These are phyloP conservation scores for Psilanteris sp. DNA, from an alignment of 1,140 invertebrate species.

Conservation along the genomic window DNA sequence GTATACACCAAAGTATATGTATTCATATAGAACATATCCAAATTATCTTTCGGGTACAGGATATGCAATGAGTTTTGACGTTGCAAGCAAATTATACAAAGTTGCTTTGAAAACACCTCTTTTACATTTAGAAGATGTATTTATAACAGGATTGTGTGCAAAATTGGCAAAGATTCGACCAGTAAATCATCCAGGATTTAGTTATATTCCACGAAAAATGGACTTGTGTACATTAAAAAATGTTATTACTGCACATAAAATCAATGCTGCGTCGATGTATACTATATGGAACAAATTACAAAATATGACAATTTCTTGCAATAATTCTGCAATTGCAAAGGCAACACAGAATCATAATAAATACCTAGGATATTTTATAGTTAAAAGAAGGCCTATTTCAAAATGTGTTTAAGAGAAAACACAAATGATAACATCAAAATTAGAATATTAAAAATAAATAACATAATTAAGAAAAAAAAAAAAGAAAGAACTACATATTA, in stretches of 20 bases:
- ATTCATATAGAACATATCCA: slow-evolving; percentile 86
- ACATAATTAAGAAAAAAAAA: too few relatives aligned
- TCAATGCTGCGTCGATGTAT: slow-evolving; percentile 72
- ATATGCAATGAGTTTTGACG: slow-evolving; percentile 88
- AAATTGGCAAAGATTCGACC: slow-evolving; percentile 79
- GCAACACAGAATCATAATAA: slow-evolving; percentile 14
- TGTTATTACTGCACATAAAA: slow-evolving; percentile 74
- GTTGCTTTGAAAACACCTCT: slow-evolving; percentile 84
- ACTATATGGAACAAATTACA: slow-evolving; percentile 73
- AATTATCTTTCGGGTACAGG: slow-evolving; percentile 91
- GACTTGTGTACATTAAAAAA: slow-evolving; percentile 76
- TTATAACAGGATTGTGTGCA: slow-evolving; percentile 87
- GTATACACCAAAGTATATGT: slow-evolving; percentile 91
- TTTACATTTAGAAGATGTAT: slow-evolving; percentile 92
- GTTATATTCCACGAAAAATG: slow-evolving; percentile 80
- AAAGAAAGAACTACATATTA: too few relatives aligned
- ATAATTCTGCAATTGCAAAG: not conserved
- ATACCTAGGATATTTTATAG: slow-evolving; percentile 20
- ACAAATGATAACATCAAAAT: not conserved
- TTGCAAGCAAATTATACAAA: slow-evolving; percentile 84
- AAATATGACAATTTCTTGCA: slow-evolving; percentile 65
- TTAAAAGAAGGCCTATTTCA: slow-evolving; percentile 23
- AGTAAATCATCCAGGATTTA: slow-evolving; percentile 82
- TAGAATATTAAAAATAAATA: not conserved
- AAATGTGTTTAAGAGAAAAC: slow-evolving; percentile 24